Evolutionary conservation across 2,888 invertebrate species (phyloP).

Genomic region (Eupsilia transversa): DNA sequence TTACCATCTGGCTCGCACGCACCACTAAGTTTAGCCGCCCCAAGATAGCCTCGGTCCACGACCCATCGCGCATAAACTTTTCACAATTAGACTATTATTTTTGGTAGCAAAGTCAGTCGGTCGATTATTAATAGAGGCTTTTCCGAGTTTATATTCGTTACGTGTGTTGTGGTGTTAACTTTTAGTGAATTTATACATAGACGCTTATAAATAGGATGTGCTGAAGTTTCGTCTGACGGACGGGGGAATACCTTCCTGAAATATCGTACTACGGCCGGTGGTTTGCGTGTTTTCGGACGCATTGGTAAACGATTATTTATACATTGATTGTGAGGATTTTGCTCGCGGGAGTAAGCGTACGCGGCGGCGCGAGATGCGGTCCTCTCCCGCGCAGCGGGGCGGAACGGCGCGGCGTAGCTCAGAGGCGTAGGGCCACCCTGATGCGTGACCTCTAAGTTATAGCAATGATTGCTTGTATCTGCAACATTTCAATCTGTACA

Average conservation of each 20-base stretch:
- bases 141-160: constrained; percentile 91
- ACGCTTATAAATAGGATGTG: constrained; percentile 91
- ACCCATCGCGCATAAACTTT: constrained; percentile 91
- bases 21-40: constrained; percentile 91
- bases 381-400: constrained; percentile 52
- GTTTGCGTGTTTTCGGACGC: constrained; percentile 90
- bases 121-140: constrained; percentile 91
- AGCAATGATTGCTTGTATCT: not conserved
- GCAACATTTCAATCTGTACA: not conserved
- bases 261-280: constrained; percentile 90
- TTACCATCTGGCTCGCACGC: constrained; percentile 90
- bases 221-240: constrained; percentile 90
- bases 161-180: constrained; percentile 91
- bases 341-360: constrained; percentile 71
- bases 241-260: constrained; percentile 91
- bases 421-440: constrained; percentile 42
- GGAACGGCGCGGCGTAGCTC: constrained; percentile 64
- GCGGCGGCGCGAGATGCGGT: constrained; percentile 65
- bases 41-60: constrained; percentile 91
- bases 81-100: constrained; percentile 92
- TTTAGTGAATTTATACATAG: constrained; percentile 91
- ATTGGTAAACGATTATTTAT: constrained; percentile 91
- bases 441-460: constrained; percentile 35
- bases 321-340: constrained; percentile 86
- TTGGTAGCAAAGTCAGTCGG: constrained; percentile 91